A percentile compares a stretch with the other conserved stretches of the same genome.
These are phyloP conservation scores for Neodiprion fabricii DNA, from an alignment of 1,140 invertebrate genomes.

Conservation along the genomic window DNA sequence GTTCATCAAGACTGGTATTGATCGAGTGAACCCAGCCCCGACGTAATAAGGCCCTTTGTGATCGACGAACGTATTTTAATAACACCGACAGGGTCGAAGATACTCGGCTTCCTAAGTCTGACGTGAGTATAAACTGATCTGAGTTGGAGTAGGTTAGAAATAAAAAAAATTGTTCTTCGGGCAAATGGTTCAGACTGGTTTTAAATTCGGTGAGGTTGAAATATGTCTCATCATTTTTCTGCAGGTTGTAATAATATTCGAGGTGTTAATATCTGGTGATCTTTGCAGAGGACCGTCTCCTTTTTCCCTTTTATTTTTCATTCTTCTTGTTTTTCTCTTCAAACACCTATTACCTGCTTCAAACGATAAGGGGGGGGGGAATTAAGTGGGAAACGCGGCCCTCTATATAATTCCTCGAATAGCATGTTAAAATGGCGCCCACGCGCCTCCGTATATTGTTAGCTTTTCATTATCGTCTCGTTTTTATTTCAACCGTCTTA, in stretches of 20 bases:
- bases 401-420: not conserved
- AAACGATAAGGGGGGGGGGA: not conserved
- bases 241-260: too few relatives aligned
- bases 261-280: too few relatives aligned
- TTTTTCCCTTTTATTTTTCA: too few relatives aligned
- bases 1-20: not conserved
- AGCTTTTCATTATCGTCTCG: constrained; percentile 5
- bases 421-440: not conserved
- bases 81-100: not conserved
- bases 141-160: too few relatives aligned
- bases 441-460: not conserved
- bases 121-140: too few relatives aligned
- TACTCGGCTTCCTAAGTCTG: not conserved
- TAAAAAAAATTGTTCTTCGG: too few relatives aligned
- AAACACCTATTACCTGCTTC: too few relatives aligned
- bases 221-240: too few relatives aligned
- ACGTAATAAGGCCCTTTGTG: constrained; percentile 1
- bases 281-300: too few relatives aligned
- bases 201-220: too few relatives aligned
- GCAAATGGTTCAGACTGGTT: too few relatives aligned
- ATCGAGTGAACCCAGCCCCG: not conserved
- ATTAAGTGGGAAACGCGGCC: not conserved
- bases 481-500: not conserved
- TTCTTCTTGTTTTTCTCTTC: too few relatives aligned
- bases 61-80: constrained; percentile 10